These are phyloP conservation scores for Leptopilina myrica DNA, from an alignment of 2,888 invertebrate species.

Conservation along the genomic window DNA sequence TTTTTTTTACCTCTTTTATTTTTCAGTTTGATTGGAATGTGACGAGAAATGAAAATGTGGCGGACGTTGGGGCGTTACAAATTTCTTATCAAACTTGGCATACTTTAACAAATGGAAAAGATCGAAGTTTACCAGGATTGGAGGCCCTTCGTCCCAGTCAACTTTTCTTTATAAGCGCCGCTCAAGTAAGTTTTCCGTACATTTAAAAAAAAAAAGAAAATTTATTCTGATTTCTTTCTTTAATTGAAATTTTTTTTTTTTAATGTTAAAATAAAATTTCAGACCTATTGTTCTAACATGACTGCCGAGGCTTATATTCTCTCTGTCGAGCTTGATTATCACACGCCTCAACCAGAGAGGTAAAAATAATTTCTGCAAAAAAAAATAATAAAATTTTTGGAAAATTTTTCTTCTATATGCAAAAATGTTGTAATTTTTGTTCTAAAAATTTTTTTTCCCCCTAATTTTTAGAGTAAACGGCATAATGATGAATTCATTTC, in stretches of 20 bases:
- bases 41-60: slow-evolving; percentile 78
- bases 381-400: background rate
- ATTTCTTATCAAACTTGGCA: slow-evolving; percentile 77
- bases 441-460: slow-evolving; percentile 1
- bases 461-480: slow-evolving; percentile 76
- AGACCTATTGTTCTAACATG: slow-evolving; percentile 78
- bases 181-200: slow-evolving; percentile 72
- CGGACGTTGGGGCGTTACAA: slow-evolving; percentile 78
- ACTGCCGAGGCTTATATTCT: slow-evolving; percentile 78
- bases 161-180: slow-evolving; percentile 78
- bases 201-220: no score
- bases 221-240: no score
- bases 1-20: slow-evolving; percentile 20
- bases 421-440: background rate
- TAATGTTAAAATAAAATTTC: slow-evolving; percentile 48
- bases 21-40: slow-evolving; percentile 78
- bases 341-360: slow-evolving; percentile 78
- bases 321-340: slow-evolving; percentile 78
- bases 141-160: slow-evolving; percentile 76
- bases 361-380: slow-evolving; percentile 53
- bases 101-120: slow-evolving; percentile 68
- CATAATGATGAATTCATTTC: slow-evolving; percentile 78
- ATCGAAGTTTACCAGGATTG: slow-evolving; percentile 76
- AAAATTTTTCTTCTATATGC: no score
- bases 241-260: no score